Percentiles rank a stretch among this genome's conserved stretches.
Conservation (phyloP, 2,113 vertebrate genomes). For the Ameiurus melas region DNA sequence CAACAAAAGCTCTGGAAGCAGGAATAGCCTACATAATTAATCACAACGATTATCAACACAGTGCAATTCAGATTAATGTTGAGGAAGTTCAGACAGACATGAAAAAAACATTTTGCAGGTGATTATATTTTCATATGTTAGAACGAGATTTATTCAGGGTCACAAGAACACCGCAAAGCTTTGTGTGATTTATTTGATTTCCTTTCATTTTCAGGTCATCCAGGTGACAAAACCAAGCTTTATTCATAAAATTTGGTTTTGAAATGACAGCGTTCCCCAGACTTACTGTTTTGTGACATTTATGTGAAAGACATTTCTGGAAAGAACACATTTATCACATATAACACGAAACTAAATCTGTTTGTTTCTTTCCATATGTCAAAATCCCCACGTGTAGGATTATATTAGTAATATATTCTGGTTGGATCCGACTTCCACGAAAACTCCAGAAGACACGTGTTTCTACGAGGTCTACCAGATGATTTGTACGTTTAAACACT, state of each 20-base stretch:
- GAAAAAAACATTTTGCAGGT: conserved; percentile 44
- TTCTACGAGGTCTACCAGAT: neutral
- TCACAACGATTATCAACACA: conserved; percentile 49
- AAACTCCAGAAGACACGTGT: conserved; percentile 30
- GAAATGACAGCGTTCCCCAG: neutral
- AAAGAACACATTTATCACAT: neutral
- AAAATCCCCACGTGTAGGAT: conserved; percentile 11
- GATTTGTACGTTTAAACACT: neutral
- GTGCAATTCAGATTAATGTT: conserved; percentile 34
- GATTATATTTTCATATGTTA: conserved; percentile 53
- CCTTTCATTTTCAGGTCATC: conserved; percentile 27
- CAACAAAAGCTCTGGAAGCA: conserved; percentile 51
- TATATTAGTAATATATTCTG: conserved; percentile 8
- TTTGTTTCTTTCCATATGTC: conserved; percentile 14
- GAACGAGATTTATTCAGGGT: conserved; percentile 45
- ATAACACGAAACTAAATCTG: conserved; percentile 12
- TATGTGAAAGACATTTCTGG: neutral
- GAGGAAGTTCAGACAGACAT: conserved; percentile 40
- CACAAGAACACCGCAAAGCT: conserved; percentile 42
- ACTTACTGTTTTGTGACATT: neutral
- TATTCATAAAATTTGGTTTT: conserved; percentile 34
- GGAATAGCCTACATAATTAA: conserved; percentile 54
- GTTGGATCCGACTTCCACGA: conserved; percentile 22
- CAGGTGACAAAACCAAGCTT: conserved; percentile 45
- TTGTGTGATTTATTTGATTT: conserved; percentile 42